These are phyloP conservation scores for Intellagama lesueurii DNA, from an alignment of 2,797 vertebrate genomes.

Conservation along the genomic window DNA sequence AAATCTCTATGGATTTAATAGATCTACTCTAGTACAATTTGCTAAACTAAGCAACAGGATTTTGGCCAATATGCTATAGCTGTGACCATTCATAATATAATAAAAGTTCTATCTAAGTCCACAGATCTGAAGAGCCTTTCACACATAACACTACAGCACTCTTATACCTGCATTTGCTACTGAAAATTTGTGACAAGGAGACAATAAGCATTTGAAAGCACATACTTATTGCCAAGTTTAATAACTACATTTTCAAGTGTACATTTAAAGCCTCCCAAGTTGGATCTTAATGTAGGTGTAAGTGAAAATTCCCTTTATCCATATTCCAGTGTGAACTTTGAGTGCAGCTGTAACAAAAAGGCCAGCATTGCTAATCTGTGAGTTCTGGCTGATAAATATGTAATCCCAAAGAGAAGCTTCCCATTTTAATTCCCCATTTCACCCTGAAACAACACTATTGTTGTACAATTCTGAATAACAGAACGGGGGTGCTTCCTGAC, in stretches of 20 bases:
- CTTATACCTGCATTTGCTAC: too few species aligned
- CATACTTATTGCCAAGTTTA: neutral
- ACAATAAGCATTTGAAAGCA: neutral
- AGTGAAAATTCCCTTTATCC: neutral
- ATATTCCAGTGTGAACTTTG: neutral
- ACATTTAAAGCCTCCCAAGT: neutral
- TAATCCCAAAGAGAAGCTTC: neutral
- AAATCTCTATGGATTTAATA: too few species aligned
- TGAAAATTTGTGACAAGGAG: too few species aligned
- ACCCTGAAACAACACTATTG: neutral
- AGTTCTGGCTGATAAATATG: neutral
- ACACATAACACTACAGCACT: too few species aligned
- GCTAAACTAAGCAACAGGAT: too few species aligned
- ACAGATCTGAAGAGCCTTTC: too few species aligned
- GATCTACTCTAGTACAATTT: too few species aligned
- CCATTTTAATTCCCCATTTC: neutral
- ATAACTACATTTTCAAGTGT: neutral
- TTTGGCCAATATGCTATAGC: too few species aligned
- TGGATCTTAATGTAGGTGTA: neutral
- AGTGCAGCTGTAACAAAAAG: neutral
- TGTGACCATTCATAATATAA: too few species aligned
- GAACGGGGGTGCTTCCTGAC: neutral
- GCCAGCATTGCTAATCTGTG: neutral
- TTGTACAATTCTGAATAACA: neutral
- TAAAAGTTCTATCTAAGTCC: too few species aligned